Evolutionary conservation across 2,888 invertebrate genomes (phyloP), one percentile per base, ranked within the genome.

Genomic region (Eristalinus sepulchralis): DNA sequence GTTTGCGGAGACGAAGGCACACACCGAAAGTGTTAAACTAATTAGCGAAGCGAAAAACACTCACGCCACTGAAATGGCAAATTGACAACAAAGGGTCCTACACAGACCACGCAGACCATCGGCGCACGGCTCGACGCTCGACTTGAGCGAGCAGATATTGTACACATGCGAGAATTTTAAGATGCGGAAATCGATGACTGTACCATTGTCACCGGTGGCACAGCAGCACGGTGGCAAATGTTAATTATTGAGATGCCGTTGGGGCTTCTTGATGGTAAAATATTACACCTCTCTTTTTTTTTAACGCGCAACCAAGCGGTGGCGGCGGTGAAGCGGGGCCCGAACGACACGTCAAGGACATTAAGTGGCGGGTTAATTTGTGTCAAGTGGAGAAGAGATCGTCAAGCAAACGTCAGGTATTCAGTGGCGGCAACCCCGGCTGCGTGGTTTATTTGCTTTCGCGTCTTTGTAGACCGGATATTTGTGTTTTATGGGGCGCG

Each of bases 1-100:
- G 24, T n/a, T 31, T 57, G 57, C 27, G n/a, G 1, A 11, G n/a
- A 10, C 77, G 63, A 68, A 85, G 59, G 17, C 33, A 55, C 27
- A 68, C 63, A 68, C 47, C 53, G 64, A 68, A 77, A 82, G 81
- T 85, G 82, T 77, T 85, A 77, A 85, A 77, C 72, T 82, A 85
- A 85, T 85, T 85, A 85, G 72, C 82, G 24, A 5, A 67, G 36
- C 53, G 11, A 71, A 68, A 63, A 67, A 77, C 17, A 13, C 36
- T 55, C 66, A 70, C 64, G 55, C 59, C 64, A 36, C 47, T 53
- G 36, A 76, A 77, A 39, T 72, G 55, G 24, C 73, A 64, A 71
- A 31, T 59, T 36, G 57, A 77, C 68, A 77, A 85, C 77, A 82
- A 85, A 85, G 63, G 67, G 71, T 47, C 39, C 70, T 60, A 55